These are phyloP conservation scores for Oikopleura albicans DNA, from an alignment of 23 tunicate species.

Conservation along the genomic window DNA sequence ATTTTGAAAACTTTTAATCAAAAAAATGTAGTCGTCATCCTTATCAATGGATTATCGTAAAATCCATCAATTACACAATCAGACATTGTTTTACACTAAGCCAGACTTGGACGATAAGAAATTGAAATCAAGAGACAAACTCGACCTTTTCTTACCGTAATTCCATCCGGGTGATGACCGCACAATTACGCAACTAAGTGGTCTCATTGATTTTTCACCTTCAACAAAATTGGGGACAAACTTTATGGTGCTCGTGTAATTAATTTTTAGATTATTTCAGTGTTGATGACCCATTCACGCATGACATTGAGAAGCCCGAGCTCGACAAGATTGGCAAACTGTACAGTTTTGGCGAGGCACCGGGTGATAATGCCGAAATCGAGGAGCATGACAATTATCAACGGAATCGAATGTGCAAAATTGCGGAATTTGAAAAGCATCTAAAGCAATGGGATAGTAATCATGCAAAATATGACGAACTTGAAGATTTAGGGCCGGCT, in stretches of 20 bases:
- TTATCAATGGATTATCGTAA: too few species aligned
- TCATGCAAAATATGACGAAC: background rate
- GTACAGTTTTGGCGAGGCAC: background rate
- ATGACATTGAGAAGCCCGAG: background rate
- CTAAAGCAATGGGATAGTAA: background rate
- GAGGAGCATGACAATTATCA: background rate
- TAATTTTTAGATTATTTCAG: background rate
- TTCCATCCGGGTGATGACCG: background rate
- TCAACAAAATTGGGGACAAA: background rate
- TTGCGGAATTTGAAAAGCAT: background rate
- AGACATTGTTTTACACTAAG: background rate
- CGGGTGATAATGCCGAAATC: background rate
- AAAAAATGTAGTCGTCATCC: too few species aligned
- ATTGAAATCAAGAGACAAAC: background rate
- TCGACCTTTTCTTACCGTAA: background rate
- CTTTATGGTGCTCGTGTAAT: background rate
- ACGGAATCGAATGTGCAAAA: background rate
- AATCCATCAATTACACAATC: background rate
- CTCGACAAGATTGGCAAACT: background rate
- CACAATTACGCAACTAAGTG: background rate
- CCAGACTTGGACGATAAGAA: background rate
- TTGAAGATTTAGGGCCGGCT: background rate
- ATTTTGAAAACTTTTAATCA: too few species aligned
- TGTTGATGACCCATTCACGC: slow-evolving; percentile 7
- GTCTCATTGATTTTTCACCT: background rate